Evolutionary conservation across 2,888 invertebrate genomes (phyloP).

Genomic region (Lacanobia oleracea): DNA sequence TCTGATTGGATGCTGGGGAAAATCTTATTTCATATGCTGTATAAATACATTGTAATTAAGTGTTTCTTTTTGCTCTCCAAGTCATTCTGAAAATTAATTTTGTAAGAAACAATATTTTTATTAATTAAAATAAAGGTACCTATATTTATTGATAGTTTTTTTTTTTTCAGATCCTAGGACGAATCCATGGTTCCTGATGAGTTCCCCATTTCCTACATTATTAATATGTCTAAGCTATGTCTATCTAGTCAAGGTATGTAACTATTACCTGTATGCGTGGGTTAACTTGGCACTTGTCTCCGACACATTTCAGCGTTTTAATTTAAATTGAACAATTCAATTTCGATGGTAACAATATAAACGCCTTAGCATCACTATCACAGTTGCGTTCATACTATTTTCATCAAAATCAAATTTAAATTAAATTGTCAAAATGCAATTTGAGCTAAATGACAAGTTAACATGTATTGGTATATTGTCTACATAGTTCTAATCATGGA

Average conservation of each 20-base stretch:
- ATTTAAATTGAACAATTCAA: too few relatives aligned
- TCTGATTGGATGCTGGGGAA: constrained; percentile 17
- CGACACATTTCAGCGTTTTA: too few relatives aligned
- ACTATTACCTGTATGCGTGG: too few relatives aligned
- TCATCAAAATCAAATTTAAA: too few relatives aligned
- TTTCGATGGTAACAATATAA: too few relatives aligned
- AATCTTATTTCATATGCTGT: neutral
- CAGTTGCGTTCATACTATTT: too few relatives aligned
- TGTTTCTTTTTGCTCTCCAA: neutral
- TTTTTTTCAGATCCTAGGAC: constrained; percentile 95
- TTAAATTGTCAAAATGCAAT: too few relatives aligned
- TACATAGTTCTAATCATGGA: neutral
- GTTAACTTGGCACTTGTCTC: too few relatives aligned
- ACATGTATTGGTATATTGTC: neutral
- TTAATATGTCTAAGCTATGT: constrained; percentile 97
- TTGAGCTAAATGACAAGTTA: too few relatives aligned
- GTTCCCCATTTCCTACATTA: constrained; percentile 97
- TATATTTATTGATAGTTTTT: constrained; percentile 21
- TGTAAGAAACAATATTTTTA: neutral
- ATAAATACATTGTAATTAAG: neutral
- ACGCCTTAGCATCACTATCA: too few relatives aligned
- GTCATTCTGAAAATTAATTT: neutral
- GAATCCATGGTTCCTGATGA: constrained; percentile 98
- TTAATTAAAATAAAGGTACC: too few relatives aligned
- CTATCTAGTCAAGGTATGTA: constrained; percentile 95